These are phyloP conservation scores for Diacarnus erythraeanus DNA, from an alignment of 37 sponge, comb jelly and placozoan species.

Conservation along the genomic window DNA sequence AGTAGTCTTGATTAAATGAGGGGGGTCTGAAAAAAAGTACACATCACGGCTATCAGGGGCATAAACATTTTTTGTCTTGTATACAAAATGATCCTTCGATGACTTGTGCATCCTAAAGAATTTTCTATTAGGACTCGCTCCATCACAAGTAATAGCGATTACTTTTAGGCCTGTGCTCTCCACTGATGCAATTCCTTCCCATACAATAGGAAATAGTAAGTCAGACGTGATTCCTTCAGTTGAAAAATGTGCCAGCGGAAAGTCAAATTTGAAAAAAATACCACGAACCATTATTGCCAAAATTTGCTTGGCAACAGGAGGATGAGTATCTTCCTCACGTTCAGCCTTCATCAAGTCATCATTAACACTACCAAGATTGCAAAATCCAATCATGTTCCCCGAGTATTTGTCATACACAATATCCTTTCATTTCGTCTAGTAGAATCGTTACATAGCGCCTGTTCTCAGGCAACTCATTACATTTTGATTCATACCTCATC, in stretches of 20 bases:
- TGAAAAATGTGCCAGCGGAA: constrained; percentile 40
- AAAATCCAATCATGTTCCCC: constrained; percentile 41
- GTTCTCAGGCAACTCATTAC: constrained; percentile 12
- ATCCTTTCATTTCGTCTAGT: constrained; percentile 36
- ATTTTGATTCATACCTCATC: constrained; percentile 22
- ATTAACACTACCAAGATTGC: constrained; percentile 34
- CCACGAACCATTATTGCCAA: constrained; percentile 33
- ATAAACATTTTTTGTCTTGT: too few relatives aligned
- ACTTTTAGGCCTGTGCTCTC: too few relatives aligned
- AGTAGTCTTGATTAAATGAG: too few relatives aligned
- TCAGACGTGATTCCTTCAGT: constrained; percentile 10
- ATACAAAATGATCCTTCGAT: too few relatives aligned
- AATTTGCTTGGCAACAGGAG: constrained; percentile 21
- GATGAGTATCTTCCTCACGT: not conserved
- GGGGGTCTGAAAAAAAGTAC: too few relatives aligned
- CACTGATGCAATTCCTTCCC: constrained; percentile 31
- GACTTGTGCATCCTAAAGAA: too few relatives aligned
- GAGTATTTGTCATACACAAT: constrained; percentile 41
- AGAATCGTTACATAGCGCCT: constrained; percentile 20
- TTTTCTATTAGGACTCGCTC: too few relatives aligned
- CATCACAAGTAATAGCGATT: too few relatives aligned
- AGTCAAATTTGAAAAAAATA: constrained; percentile 28
- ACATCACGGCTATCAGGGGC: too few relatives aligned
- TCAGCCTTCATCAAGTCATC: constrained; percentile 24
- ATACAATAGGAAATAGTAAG: constrained; percentile 28